Conservation (phyloP, 2,888 invertebrate genomes). For the Noctua pronuba region DNA sequence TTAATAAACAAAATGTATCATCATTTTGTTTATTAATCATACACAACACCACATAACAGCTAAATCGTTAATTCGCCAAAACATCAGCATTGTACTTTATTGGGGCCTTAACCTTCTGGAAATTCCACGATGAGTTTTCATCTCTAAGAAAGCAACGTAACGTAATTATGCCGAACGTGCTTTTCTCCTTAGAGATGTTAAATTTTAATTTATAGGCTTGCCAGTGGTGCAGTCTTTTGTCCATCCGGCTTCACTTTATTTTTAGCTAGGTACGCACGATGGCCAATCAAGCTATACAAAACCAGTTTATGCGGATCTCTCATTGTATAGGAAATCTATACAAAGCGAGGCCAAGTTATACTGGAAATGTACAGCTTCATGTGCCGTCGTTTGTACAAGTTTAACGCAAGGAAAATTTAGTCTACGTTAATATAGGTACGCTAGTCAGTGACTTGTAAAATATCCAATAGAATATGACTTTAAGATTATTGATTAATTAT, state of each 20-base stretch:
- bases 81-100: background rate
- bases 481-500: background rate
- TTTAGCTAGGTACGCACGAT: background rate
- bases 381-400: too few relatives aligned
- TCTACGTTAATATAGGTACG: background rate
- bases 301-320: too few relatives aligned
- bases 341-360: too few relatives aligned
- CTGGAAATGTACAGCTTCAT: too few relatives aligned
- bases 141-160: constrained; percentile 18
- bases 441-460: background rate
- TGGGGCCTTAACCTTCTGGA: background rate
- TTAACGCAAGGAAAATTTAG: background rate
- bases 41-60: background rate
- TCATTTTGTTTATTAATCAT: too few relatives aligned
- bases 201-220: constrained; percentile 14
- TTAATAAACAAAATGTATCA: background rate
- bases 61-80: background rate
- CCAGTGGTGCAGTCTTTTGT: background rate
- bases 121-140: constrained; percentile 6
- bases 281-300: too few relatives aligned
- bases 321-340: too few relatives aligned
- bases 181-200: constrained; percentile 1
- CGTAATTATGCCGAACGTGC: background rate
- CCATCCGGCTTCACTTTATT: background rate
- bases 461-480: background rate